Evolutionary conservation across 2,797 vertebrate genomes (phyloP).

Genomic region (Brachyrhaphis roseni): DNA sequence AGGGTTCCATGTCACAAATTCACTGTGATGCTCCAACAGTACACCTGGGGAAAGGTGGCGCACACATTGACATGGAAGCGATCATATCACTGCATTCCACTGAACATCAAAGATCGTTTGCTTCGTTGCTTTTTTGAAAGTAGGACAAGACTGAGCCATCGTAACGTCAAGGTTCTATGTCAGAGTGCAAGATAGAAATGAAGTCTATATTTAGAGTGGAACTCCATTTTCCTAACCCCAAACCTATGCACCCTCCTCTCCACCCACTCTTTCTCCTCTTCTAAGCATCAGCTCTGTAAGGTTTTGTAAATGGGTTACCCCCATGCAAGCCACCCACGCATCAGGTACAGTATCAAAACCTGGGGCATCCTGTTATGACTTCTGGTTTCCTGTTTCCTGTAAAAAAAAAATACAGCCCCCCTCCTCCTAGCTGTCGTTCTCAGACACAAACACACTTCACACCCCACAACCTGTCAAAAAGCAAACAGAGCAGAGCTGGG

Average conservation of each 20-base stretch:
- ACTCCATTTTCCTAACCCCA: conserved; percentile 73
- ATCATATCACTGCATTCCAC: conserved; percentile 53
- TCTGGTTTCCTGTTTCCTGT: conserved; percentile 83
- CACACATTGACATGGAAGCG: conserved; percentile 51
- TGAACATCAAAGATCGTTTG: conserved; percentile 68
- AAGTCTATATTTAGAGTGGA: conserved; percentile 76
- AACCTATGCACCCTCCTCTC: conserved; percentile 58
- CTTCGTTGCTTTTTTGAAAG: conserved; percentile 65
- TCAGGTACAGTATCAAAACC: conserved; percentile 82
- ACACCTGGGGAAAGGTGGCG: conserved; percentile 68
- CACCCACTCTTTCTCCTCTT: conserved; percentile 68
- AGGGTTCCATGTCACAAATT: conserved; percentile 59
- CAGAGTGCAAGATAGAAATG: conserved; percentile 23
- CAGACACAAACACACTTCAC: conserved; percentile 44
- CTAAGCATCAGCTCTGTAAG: conserved; percentile 20
- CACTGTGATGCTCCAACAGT: conserved; percentile 34
- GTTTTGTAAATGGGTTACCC: conserved; percentile 78
- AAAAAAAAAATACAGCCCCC: conserved; percentile 65
- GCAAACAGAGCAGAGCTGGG: conserved; percentile 40
- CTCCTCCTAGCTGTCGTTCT: conserved; percentile 8
- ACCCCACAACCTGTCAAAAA: conserved; percentile 24
- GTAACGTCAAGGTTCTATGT: conserved; percentile 38
- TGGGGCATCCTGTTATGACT: conserved; percentile 84
- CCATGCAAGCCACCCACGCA: conserved; percentile 77
- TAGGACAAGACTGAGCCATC: conserved; percentile 61